phyloP scores from a whole-genome alignment of 2,113 vertebrate species.

The Nyctibius bracteatus region DNA sequence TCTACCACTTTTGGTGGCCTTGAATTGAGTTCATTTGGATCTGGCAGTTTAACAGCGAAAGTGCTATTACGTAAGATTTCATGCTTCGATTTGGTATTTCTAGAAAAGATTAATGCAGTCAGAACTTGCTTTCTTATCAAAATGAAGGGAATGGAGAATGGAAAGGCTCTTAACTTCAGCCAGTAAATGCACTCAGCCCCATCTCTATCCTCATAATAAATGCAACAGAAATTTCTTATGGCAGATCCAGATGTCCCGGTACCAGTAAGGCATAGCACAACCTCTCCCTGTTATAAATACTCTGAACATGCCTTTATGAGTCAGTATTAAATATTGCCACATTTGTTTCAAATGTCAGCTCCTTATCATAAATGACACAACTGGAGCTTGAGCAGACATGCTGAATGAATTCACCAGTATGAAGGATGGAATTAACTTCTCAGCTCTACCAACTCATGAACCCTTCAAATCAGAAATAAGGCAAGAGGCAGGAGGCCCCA shows the following conservation, averaged over 20 bases:
- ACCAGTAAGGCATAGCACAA: not conserved
- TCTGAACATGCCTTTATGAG: not conserved
- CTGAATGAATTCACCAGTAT: not conserved
- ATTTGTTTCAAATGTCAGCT: not conserved
- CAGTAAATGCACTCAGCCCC: not conserved
- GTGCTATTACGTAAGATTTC: not conserved
- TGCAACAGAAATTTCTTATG: not conserved
- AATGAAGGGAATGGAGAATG: not conserved
- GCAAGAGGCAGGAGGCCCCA: not conserved
- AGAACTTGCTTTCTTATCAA: not conserved
- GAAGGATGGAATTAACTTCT: not conserved
- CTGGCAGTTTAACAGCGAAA: not conserved
- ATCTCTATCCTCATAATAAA: not conserved
- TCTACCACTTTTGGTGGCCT: not conserved
- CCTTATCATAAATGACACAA: constrained; percentile 1
- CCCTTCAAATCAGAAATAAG: not conserved
- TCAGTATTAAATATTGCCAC: constrained; percentile 16
- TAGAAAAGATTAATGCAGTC: not conserved
- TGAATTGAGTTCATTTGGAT: not conserved
- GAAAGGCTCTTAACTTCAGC: not conserved
- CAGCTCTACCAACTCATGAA: not conserved
- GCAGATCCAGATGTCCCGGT: not conserved
- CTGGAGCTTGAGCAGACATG: not conserved
- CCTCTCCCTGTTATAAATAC: not conserved
- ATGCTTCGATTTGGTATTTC: not conserved